Conservation (phyloP, 2,888 invertebrate species). For the Hedychridium roseum region DNA sequence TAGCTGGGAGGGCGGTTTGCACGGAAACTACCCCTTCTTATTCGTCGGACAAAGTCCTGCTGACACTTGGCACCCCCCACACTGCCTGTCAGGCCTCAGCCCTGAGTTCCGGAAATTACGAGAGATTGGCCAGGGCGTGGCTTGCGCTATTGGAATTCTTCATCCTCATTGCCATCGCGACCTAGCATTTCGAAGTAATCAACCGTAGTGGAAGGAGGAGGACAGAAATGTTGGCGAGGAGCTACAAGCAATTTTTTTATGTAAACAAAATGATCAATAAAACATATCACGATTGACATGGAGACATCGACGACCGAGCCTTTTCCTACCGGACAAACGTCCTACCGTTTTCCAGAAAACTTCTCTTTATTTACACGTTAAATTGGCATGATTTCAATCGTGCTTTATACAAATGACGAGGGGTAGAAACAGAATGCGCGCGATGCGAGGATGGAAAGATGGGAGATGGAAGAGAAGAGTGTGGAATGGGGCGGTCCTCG, state of each 20-base stretch:
- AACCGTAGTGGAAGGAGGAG: no score
- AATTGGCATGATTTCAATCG: conserved; percentile 23
- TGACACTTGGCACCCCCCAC: conserved; percentile 59
- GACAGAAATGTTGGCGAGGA: no score
- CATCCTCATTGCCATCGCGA: conserved; percentile 41
- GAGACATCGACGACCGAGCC: no score
- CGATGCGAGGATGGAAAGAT: conserved; percentile 1
- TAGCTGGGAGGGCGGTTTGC: conserved; percentile 60
- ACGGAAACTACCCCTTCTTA: conserved; percentile 59
- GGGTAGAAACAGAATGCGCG: conserved; percentile 6
- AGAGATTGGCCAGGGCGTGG: conserved; percentile 48
- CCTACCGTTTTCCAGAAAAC: conserved; percentile 2
- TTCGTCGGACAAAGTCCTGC: conserved; percentile 56
- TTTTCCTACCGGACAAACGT: not conserved
- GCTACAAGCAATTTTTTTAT: no score
- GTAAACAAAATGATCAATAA: no score
- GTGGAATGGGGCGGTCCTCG: not conserved
- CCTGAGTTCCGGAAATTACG: conserved; percentile 68
- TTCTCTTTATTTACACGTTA: conserved; percentile 36
- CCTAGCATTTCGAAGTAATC: no score
- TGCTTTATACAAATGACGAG: conserved; percentile 29
- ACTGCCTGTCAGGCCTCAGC: conserved; percentile 83
- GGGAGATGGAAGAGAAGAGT: conserved; percentile 5
- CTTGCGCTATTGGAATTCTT: conserved; percentile 48
- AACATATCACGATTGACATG: no score